Conservation (phyloP, 1,140 invertebrate genomes). For the Calephelis nemesis region DNA sequence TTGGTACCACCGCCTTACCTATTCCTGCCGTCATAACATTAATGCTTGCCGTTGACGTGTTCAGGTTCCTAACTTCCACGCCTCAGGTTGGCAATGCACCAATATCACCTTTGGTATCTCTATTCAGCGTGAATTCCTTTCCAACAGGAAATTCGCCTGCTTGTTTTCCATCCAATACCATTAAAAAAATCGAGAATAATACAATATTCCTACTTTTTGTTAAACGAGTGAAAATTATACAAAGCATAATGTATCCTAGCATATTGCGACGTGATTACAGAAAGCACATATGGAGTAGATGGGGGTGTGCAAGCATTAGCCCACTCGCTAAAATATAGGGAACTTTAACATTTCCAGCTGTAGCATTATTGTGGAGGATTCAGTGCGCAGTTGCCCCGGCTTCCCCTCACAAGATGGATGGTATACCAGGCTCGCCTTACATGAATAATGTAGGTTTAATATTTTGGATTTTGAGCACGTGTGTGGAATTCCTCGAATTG, state of each 20-base stretch:
- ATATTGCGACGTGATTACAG: constrained; percentile 12
- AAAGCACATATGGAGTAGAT: constrained; percentile 15
- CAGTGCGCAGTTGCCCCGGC: constrained; percentile 21
- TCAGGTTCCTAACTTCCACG: no score
- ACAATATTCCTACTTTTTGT: background rate
- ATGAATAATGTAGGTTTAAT: constrained; percentile 37
- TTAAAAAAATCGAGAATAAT: no score
- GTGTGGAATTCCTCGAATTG: constrained; percentile 27
- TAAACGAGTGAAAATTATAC: constrained; percentile 3
- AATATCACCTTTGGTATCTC: no score
- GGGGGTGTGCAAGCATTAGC: constrained; percentile 15
- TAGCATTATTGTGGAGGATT: constrained; percentile 27
- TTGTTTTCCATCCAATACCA: no score
- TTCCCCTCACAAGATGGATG: constrained; percentile 29
- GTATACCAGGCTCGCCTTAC: constrained; percentile 22
- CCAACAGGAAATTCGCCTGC: no score
- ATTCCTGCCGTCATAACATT: no score
- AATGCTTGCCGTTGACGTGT: no score
- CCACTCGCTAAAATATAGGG: constrained; percentile 21
- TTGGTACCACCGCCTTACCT: no score
- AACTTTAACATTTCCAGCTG: constrained; percentile 29
- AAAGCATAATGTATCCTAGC: constrained; percentile 5
- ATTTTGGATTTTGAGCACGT: constrained; percentile 33
- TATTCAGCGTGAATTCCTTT: no score
- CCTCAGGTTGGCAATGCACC: no score